Evolutionary conservation across 2,888 invertebrate genomes (phyloP), one percentile per base, ranked within the genome.

Genomic region (Lucinisca nassula): DNA sequence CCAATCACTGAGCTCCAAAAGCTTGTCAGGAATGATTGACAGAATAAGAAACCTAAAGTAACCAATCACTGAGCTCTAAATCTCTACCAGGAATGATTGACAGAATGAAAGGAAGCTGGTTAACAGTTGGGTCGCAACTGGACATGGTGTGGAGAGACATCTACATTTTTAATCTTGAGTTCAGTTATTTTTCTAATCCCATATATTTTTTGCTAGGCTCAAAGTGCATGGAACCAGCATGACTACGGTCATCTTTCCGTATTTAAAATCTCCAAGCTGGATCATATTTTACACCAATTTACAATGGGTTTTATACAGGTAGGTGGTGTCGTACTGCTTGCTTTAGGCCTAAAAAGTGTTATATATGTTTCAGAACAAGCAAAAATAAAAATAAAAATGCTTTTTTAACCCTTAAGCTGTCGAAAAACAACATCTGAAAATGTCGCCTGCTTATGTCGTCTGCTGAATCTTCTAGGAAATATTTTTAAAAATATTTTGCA

Each of bases 171-270:
- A 17, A 45, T 12, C 45, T 17, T 17, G 17, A 45, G 8, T 45
- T 45, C 45, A 45, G 45, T 45, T 45, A 45, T 45, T 8, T 45
- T 45, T 45, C 17, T 8, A 12, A 45, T 45, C 45, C 45, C 45
- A 12, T 45, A 40, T 30, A 40, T 72, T 40, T 80, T 75, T 73
- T 90, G 90, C 12, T 90, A 96, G 96, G 94, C 93, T 4, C 96
- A 96, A 90, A 90, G 94, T 30, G 95, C 95, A n/a, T 96, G 96
- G 96, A 90, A 93, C 4, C 96, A 96, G 87, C 96, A 96, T 91
- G 96, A 96, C 91, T 96, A 95, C 91, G 96, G 96, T 12, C 96
- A 96, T 91, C 90, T 96, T 73, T 96, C 96, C 14, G 96, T 96
- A 21, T 96, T 96, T 85, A 93, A 92, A 76, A 94, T 88, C 32